These are phyloP conservation scores for Chesias legatella DNA, from an alignment of 2,888 invertebrate genomes.

Conservation along the genomic window DNA sequence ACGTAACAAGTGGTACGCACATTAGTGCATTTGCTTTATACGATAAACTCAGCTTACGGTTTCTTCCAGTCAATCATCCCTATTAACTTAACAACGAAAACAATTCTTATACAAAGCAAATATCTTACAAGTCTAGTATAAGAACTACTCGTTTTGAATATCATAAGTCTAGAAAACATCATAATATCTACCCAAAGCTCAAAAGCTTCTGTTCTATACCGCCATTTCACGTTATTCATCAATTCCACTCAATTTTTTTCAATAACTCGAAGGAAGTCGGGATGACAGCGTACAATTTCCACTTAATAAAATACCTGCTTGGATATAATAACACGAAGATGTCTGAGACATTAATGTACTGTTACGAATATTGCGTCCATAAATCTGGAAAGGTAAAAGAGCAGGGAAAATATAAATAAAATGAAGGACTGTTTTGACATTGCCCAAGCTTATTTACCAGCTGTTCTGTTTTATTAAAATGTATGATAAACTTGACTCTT, in stretches of 20 bases:
- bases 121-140: too few species aligned
- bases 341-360: slow-evolving; percentile 43
- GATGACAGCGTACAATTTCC: slow-evolving; percentile 26
- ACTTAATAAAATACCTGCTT: slow-evolving; percentile 28
- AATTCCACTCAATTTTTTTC: slow-evolving; percentile 7
- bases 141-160: too few species aligned
- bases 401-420: slow-evolving; percentile 54
- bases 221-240: too few species aligned
- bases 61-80: too few species aligned
- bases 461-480: slow-evolving; percentile 66
- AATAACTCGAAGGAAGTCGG: slow-evolving; percentile 20
- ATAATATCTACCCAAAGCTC: too few species aligned
- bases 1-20: too few species aligned
- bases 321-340: slow-evolving; percentile 36
- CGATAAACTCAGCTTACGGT: too few species aligned
- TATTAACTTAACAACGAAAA: too few species aligned
- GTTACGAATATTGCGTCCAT: slow-evolving; percentile 57
- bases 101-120: too few species aligned
- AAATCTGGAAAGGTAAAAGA: slow-evolving; percentile 53
- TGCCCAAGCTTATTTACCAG: slow-evolving; percentile 49
- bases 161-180: too few species aligned
- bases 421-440: slow-evolving; percentile 57
- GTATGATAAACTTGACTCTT: slow-evolving; percentile 51
- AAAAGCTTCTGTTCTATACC: too few species aligned
- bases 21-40: too few species aligned